phyloP scores from a whole-genome alignment of 2,888 invertebrate species.

The Camptogramma bilineatum region DNA sequence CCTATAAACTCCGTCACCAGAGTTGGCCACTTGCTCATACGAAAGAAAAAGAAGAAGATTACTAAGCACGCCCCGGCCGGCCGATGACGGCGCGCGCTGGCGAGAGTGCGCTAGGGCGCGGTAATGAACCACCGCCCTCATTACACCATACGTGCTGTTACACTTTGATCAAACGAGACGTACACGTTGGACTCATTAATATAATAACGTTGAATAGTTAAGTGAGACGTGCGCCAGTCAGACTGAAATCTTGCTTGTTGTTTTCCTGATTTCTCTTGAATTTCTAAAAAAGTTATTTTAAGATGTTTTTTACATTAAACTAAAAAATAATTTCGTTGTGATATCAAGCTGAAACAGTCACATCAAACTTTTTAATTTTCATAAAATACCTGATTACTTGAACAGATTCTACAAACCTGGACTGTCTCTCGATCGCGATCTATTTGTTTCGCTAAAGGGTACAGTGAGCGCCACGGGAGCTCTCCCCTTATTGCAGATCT shows the following conservation, averaged over 20 bases:
- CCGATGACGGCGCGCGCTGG: background rate
- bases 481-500: background rate
- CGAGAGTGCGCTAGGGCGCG: background rate
- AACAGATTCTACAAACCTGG: background rate
- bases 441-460: constrained; percentile 6
- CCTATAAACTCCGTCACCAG: too few species aligned
- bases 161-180: background rate
- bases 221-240: background rate
- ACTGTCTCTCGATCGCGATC: background rate
- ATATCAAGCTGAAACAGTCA: too few species aligned
- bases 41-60: too few species aligned
- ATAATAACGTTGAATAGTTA: background rate
- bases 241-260: too few species aligned
- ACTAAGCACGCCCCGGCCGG: too few species aligned
- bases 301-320: too few species aligned
- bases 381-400: too few species aligned
- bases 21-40: too few species aligned
- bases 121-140: constrained; percentile 4
- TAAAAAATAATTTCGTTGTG: too few species aligned
- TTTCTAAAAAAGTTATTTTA: too few species aligned
- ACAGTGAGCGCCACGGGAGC: background rate
- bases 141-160: background rate
- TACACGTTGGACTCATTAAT: background rate
- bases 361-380: too few species aligned
- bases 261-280: too few species aligned